A percentile compares a stretch with the other conserved stretches of the same genome.
phyloP scores from a whole-genome alignment of 2,888 invertebrate species.

The Drosophila histrio region DNA sequence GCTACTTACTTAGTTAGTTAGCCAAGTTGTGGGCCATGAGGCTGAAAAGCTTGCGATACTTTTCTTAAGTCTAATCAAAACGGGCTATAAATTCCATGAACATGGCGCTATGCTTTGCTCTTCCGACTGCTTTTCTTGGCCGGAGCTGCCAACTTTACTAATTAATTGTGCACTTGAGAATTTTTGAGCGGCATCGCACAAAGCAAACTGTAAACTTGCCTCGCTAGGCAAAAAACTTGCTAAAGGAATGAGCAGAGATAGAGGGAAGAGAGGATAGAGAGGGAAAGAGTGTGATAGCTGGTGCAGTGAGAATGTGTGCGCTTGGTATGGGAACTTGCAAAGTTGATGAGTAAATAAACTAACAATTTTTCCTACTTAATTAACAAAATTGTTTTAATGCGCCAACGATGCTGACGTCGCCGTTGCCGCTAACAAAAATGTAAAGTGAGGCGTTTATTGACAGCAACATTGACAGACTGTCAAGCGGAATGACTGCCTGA shows the following conservation, averaged over 20 bases:
- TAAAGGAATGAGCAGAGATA: conserved; percentile 23
- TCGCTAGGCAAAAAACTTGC: conserved; percentile 44
- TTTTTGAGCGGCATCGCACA: conserved; percentile 65
- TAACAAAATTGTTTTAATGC: conserved; percentile 79
- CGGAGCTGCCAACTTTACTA: conserved; percentile 67
- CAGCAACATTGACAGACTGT: conserved; percentile 53
- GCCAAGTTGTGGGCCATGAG: conserved; percentile 9
- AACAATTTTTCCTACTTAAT: conserved; percentile 79
- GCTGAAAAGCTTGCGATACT: not conserved
- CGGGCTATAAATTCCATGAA: conserved; percentile 62
- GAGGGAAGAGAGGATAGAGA: not conserved
- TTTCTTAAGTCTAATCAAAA: conserved; percentile 55
- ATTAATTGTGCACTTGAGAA: conserved; percentile 78
- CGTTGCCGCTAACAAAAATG: conserved; percentile 30
- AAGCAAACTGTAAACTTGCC: conserved; percentile 68
- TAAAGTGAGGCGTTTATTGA: conserved; percentile 63
- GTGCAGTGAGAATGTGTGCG: conserved; percentile 25
- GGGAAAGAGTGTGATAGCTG: not conserved
- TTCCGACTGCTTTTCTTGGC: conserved; percentile 8
- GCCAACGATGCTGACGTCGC: conserved; percentile 20
- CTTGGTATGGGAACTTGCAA: conserved; percentile 59
- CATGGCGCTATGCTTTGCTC: conserved; percentile 14
- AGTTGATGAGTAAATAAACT: conserved; percentile 78
- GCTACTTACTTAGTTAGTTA: conserved; percentile 56
- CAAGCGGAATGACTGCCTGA: conserved; percentile 36